A percentile compares a stretch with the other conserved stretches of the same genome.
Evolutionary conservation across 2,797 vertebrate genomes (phyloP).

Genomic region (Miichthys miiuy): DNA sequence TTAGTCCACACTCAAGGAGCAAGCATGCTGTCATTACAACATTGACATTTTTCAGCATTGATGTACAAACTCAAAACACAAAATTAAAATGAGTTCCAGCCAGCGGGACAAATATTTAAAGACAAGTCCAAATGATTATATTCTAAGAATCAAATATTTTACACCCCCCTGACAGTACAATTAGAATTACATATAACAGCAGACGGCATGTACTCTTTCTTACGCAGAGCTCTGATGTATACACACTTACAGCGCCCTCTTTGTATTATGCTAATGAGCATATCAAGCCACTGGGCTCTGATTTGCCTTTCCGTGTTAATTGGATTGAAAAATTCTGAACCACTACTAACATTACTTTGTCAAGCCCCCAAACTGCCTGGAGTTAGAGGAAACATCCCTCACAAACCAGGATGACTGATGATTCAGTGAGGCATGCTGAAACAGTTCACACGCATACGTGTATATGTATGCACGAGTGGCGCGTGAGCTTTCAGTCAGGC

Average conservation of each 20-base stretch:
- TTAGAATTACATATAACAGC: conserved; percentile 64
- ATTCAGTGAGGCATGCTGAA: conserved; percentile 34
- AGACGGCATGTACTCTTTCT: conserved; percentile 50
- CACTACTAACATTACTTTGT: conserved; percentile 61
- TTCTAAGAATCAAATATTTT: conserved; percentile 21
- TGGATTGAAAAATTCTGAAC: conserved; percentile 63
- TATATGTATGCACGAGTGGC: not conserved
- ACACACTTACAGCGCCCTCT: conserved; percentile 65
- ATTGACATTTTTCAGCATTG: not conserved
- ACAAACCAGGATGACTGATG: conserved; percentile 36
- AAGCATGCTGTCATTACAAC: not conserved
- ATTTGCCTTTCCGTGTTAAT: conserved; percentile 66
- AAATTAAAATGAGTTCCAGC: not conserved
- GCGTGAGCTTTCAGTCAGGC: conserved; percentile 17
- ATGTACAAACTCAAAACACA: not conserved
- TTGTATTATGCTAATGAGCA: conserved; percentile 72
- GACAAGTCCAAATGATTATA: conserved; percentile 14
- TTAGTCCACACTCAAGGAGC: not conserved
- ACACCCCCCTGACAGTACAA: conserved; percentile 40
- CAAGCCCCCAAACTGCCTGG: conserved; percentile 40
- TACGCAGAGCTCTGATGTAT: conserved; percentile 61
- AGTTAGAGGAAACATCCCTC: conserved; percentile 63
- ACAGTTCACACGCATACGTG: conserved; percentile 12
- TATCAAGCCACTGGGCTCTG: conserved; percentile 59
- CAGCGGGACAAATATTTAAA: conserved; percentile 25